Evolutionary conservation across 1,140 invertebrate species (phyloP).

Genomic region (Solenopsis invicta): DNA sequence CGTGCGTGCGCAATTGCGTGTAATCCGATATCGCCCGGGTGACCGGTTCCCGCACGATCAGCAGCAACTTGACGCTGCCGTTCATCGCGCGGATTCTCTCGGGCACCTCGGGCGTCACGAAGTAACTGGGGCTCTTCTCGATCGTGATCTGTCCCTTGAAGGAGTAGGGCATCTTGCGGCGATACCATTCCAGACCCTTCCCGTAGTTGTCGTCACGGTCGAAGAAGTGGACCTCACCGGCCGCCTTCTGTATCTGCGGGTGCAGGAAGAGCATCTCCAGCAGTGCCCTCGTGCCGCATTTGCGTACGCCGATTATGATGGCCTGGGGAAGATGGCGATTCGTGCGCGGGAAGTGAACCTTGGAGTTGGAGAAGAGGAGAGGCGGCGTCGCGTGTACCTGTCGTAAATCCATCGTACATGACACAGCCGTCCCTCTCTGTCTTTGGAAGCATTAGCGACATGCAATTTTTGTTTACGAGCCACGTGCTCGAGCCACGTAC

Average conservation of each 20-base stretch:
- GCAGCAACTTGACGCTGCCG: conserved; percentile 95
- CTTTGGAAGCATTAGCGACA: conserved; percentile 68
- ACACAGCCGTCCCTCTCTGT: conserved; percentile 59
- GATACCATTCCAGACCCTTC: conserved; percentile 97
- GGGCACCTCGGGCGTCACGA: conserved; percentile 97
- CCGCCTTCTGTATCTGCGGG: conserved; percentile 96
- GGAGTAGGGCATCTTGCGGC: conserved; percentile 96
- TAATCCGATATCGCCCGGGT: conserved; percentile 98
- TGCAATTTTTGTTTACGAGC: neutral
- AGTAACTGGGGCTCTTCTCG: conserved; percentile 99
- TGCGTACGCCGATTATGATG: conserved; percentile 97
- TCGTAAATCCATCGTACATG: conserved; percentile 2
- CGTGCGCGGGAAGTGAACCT: conserved; percentile 84
- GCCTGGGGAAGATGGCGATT: conserved; percentile 90
- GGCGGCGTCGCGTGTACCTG: conserved; percentile 84
- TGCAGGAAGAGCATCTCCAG: conserved; percentile 98
- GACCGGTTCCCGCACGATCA: conserved; percentile 98
- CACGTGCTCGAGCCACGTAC: conserved; percentile 68
- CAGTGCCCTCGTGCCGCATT: conserved; percentile 97
- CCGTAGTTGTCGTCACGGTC: conserved; percentile 97
- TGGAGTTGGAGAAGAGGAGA: conserved; percentile 80
- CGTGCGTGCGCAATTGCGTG: conserved; percentile 94
- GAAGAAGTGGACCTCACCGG: conserved; percentile 98
- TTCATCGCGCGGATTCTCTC: conserved; percentile 97
- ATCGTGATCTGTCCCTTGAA: conserved; percentile 97